Conservation (phyloP, 2,797 vertebrate species). For the Hapalemur alaotrensis region DNA sequence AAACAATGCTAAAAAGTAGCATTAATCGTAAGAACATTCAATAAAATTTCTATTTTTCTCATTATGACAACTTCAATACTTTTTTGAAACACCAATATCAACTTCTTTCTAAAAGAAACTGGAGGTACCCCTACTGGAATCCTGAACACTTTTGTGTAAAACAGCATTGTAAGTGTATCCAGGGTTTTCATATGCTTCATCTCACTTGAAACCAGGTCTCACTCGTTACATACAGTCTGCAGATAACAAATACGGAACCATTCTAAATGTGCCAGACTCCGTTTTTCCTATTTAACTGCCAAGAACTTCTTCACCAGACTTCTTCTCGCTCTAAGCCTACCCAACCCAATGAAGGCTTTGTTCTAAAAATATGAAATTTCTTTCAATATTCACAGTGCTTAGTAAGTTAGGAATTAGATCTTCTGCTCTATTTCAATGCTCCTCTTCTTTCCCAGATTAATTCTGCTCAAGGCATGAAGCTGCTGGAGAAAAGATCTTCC, state of each 20-base stretch:
- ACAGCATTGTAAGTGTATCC: not conserved
- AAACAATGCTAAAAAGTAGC: not conserved
- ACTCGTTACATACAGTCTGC: not conserved
- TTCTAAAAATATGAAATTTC: not conserved
- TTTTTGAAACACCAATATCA: not conserved
- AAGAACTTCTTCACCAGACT: not conserved
- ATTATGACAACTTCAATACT: not conserved
- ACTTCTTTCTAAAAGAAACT: not conserved
- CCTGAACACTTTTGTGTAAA: not conserved
- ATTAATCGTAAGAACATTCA: not conserved
- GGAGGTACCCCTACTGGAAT: fast-evolving
- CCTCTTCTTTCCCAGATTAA: not conserved
- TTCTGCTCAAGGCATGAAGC: not conserved
- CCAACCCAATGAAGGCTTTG: not conserved
- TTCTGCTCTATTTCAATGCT: not conserved
- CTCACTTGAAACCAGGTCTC: not conserved
- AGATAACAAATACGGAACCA: not conserved
- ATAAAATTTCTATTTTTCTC: not conserved
- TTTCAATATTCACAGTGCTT: not conserved
- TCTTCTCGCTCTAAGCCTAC: not conserved
- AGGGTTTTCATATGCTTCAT: not conserved
- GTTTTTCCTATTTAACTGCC: not conserved
- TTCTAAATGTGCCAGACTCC: not conserved
- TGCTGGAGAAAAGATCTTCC: not conserved
- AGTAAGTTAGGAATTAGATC: not conserved